Conservation (phyloP, 2,797 vertebrate species). For the Gambusia yucatana region DNA sequence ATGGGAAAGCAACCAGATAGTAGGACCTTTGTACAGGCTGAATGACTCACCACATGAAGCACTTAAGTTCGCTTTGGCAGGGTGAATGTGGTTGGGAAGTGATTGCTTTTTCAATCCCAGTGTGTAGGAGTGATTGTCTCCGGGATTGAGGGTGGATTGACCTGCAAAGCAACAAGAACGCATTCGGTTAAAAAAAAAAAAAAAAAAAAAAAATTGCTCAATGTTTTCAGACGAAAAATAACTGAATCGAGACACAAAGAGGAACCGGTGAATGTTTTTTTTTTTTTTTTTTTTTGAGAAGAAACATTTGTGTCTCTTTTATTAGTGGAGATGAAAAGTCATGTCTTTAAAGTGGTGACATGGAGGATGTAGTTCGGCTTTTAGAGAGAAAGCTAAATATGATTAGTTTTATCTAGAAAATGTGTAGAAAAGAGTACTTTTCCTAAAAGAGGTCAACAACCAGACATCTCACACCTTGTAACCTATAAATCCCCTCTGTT, state of each 20-base stretch:
- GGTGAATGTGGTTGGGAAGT: slow-evolving; percentile 11
- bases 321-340: background rate
- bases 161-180: background rate
- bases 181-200: too few species aligned
- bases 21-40: background rate
- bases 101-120: slow-evolving; percentile 8
- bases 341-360: background rate
- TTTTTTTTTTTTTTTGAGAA: background rate
- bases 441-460: background rate
- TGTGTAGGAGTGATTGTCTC: slow-evolving; percentile 5
- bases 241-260: background rate
- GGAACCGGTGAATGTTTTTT: background rate
- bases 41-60: slow-evolving; percentile 35
- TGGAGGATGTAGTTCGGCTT: background rate
- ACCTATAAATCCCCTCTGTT: background rate
- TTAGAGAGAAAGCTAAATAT: background rate
- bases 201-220: background rate
- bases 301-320: background rate
- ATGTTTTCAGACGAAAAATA: background rate
- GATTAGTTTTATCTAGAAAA: background rate
- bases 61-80: slow-evolving; percentile 3
- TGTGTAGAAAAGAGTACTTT: background rate
- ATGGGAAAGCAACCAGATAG: slow-evolving; percentile 2
- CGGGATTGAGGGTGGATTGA: background rate
- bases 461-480: background rate